These are phyloP conservation scores for Chionis minor DNA, from an alignment of 2,113 vertebrate species.

Conservation along the genomic window DNA sequence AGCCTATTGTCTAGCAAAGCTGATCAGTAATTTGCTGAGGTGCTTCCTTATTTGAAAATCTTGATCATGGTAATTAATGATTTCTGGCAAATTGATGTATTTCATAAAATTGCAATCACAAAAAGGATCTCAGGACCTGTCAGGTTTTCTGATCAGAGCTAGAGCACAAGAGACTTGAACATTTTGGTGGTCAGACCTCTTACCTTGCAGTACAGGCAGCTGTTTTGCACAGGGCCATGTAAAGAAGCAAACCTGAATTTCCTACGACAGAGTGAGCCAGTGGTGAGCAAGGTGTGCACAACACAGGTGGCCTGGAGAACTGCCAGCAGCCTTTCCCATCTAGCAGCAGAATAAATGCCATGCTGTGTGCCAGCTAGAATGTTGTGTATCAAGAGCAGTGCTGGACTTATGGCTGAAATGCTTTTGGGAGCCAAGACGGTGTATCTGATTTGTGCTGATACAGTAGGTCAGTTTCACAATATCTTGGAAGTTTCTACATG, in stretches of 20 bases:
- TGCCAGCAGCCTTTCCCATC: background rate
- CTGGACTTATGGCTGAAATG: background rate
- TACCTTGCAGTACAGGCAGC: background rate
- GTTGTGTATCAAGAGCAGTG: background rate
- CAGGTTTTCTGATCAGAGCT: background rate
- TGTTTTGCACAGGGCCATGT: background rate
- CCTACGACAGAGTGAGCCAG: accelerated
- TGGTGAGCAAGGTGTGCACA: accelerated
- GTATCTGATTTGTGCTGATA: background rate
- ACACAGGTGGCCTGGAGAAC: too few species aligned
- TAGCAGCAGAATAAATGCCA: background rate
- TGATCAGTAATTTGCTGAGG: background rate
- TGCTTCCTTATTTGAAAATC: background rate
- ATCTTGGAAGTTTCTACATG: background rate
- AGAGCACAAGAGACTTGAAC: background rate
- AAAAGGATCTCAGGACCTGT: background rate
- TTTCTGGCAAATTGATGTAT: background rate
- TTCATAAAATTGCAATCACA: background rate
- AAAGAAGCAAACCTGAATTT: background rate
- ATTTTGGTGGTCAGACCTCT: background rate
- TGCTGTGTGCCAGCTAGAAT: background rate
- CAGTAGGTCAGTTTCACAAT: background rate
- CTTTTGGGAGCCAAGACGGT: background rate
- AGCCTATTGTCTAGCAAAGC: background rate
- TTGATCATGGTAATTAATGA: background rate